Conservation (phyloP, 2,888 invertebrate genomes). For the Cyclophora punctaria region DNA sequence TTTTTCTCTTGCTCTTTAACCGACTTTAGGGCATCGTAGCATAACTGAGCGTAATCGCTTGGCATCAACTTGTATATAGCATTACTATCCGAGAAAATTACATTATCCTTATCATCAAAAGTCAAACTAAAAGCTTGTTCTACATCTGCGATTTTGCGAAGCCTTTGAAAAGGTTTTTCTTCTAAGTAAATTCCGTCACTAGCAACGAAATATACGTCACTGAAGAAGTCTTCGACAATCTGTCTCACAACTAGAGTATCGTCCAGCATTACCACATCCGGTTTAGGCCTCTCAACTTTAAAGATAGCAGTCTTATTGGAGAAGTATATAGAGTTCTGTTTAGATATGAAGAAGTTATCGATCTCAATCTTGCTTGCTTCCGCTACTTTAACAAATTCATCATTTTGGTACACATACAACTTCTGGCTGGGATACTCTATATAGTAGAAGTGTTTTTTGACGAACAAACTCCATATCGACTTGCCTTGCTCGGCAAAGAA, state of each 20-base stretch:
- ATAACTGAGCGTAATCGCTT: conserved; percentile 29
- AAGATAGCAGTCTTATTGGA: conserved; percentile 58
- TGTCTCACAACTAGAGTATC: conserved; percentile 46
- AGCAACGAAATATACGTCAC: conserved; percentile 49
- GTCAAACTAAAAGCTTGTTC: conserved; percentile 47
- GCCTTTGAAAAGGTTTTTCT: conserved; percentile 40
- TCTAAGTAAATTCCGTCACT: conserved; percentile 50
- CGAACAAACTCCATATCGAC: conserved; percentile 54
- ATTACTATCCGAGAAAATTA: conserved; percentile 47
- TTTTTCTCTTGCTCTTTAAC: neutral
- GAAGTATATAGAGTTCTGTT: conserved; percentile 44
- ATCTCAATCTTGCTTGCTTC: conserved; percentile 48
- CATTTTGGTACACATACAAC: conserved; percentile 42
- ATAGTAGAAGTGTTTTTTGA: conserved; percentile 53
- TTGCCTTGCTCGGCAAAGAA: conserved; percentile 54
- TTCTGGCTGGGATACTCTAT: conserved; percentile 57
- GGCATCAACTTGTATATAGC: conserved; percentile 42
- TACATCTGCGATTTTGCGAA: conserved; percentile 39
- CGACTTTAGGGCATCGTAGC: conserved; percentile 27
- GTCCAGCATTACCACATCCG: conserved; percentile 28
- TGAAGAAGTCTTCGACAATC: conserved; percentile 51
- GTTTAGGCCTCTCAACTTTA: conserved; percentile 38
- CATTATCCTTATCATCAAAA: conserved; percentile 49
- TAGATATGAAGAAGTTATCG: conserved; percentile 50
- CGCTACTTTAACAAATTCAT: conserved; percentile 40